Conservation (phyloP, 1,140 invertebrate genomes). For the Ericerus pela region DNA sequence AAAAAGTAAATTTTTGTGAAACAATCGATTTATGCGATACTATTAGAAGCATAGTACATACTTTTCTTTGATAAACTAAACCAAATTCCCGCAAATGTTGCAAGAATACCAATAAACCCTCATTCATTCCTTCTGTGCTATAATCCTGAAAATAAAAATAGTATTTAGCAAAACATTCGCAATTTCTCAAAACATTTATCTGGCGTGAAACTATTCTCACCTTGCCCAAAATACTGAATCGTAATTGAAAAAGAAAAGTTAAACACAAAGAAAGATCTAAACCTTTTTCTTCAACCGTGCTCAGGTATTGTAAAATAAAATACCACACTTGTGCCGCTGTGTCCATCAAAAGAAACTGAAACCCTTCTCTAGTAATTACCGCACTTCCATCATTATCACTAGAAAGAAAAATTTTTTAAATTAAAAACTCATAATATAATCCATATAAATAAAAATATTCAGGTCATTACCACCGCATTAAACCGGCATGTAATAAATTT, state of each 20-base stretch:
- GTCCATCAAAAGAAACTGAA: conserved; percentile 89
- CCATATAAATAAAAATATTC: conserved; percentile 1
- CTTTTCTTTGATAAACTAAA: conserved; percentile 88
- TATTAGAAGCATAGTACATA: conserved; percentile 30
- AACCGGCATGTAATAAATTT: conserved; percentile 75
- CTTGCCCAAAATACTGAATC: conserved; percentile 88
- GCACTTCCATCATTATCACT: conserved; percentile 61
- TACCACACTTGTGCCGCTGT: conserved; percentile 90
- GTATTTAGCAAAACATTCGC: too few species aligned
- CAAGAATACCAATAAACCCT: conserved; percentile 72
- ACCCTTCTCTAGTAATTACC: conserved; percentile 79
- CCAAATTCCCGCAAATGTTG: conserved; percentile 95
- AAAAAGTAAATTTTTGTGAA: background rate
- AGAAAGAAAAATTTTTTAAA: conserved; percentile 4
- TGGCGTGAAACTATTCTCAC: conserved; percentile 32
- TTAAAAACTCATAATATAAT: background rate
- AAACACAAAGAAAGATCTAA: conserved; percentile 80
- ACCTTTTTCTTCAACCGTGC: conserved; percentile 71
- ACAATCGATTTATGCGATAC: conserved; percentile 11
- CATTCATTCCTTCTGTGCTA: conserved; percentile 84
- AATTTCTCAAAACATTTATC: background rate
- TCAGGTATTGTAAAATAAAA: conserved; percentile 89
- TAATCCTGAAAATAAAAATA: conserved; percentile 56
- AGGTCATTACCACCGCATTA: conserved; percentile 61
- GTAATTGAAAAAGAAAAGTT: conserved; percentile 87